Evolutionary conservation across 2,888 invertebrate genomes (phyloP), one percentile per base, ranked within the genome.

Genomic region (Myopa tessellatipennis): DNA sequence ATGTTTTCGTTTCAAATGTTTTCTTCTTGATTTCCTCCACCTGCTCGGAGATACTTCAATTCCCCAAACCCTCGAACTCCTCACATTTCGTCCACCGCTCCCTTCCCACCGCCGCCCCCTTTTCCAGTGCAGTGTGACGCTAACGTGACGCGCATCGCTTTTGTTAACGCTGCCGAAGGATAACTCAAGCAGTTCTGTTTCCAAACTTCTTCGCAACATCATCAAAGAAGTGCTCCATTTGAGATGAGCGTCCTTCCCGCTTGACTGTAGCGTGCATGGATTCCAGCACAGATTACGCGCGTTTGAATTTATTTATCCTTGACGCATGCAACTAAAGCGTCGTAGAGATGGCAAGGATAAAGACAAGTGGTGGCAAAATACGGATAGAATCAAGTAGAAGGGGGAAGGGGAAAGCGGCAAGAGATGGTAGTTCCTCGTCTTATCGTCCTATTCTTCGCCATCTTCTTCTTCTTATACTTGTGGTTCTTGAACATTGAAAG

Each of bases 291-390:
- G 34, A 73, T 73, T 63, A 40, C 52, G 50, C 45, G 75, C 68
- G 18, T 58, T 34, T 38, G 38, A 58, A 67, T 60, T 67, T 75
- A 40, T 75, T 68, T 75, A 75, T 75, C 68, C 68, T 75, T 69
- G 45, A 45, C 75, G 60, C 74, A 38, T 74, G 45, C 10, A 52
- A 16, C 34, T 10, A 14, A 6, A 18, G n/a, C 16, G 16, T n/a
- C 45, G 18, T 50, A 40, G 26, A 50, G 45, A 36, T 36, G 34
- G 58, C 38, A 16, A 36, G 55, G 45, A 45, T 45, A 7, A 70
- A 34, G 70, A 70, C 34, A 70, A 18, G 70, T n/a, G 12, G 45
- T 65, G 40, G 40, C 68, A 8, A n/a, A 68, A 18, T 18, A 18
- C 55, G 52, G 70, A 70, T 14, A 67, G 7, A 34, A 36, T 26